Base-by-base conservation (phyloP, 1,140 invertebrate species). In the Ridgeia piscesae region DNA sequence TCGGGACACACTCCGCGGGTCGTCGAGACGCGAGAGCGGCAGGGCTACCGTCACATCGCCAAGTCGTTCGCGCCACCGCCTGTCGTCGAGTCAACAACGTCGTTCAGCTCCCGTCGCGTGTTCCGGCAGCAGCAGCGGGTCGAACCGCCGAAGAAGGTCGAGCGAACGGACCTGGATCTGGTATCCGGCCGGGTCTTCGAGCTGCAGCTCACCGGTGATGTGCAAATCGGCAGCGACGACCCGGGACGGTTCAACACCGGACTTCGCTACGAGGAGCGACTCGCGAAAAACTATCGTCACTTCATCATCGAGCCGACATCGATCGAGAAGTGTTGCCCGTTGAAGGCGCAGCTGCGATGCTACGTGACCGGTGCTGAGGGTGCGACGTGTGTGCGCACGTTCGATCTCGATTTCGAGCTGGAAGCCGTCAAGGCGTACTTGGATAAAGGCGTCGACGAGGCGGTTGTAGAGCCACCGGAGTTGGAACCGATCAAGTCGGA, bases 391-490 rank as follows among this genome's bases (percentile, higher is more conserved):
- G 42, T 34, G 88, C 33, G 92, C 34, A 92, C 42, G n/a, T 93
- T 90, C 42, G 89, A 93, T 42, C 31, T 93, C 14, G 48, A 92
- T 27, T 33, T 93, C 17, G 35, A 94, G 6, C 94, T 95, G 88
- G 94, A 94, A 4, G 92, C 91, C 0, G 94, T 95, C 27, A 92
- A 92, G 21, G 94, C 94, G 0, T 95, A 94, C 91, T 94, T 95
- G 91, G 94, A 94, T 89, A 94, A 94, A 33, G 94, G 94, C 77
- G 93, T 94, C 14, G 94, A 94, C n/a, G 94, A 94, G 89, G n/a
- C n/a, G n/a, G n/a, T n/a, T n/a, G n/a, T n/a, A n/a, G n/a, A n/a
- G n/a, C n/a, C n/a, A n/a, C 93, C 94, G 21, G 93, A 94, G 92
- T 93, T 94, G 0, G 94, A 94, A 77, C 94, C 94, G 92, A 58